Base-by-base conservation (phyloP, 2,113 vertebrate genomes). In the Nasalis larvatus region DNA sequence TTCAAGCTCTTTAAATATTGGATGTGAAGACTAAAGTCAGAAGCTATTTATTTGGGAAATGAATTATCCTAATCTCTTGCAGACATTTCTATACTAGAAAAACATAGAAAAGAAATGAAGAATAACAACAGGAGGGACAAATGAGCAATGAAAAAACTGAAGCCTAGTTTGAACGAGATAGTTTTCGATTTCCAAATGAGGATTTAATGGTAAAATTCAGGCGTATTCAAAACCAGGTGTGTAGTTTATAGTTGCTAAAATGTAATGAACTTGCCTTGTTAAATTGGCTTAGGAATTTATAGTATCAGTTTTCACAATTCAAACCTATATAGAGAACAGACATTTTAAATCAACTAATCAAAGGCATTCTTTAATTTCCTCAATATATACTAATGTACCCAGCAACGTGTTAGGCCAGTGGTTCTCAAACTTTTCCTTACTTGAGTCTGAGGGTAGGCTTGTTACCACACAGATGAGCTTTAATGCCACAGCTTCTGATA, bases 21-120 rank as follows among this genome's bases (percentile, higher is more conserved):
- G 32, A 87, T 95, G n/a, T 95, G 89, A 97, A 98, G 84, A 95
- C 73, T 92, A 96, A 97, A 95, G 82, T 40, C 80, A 89, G 77
- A 96, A 96, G 96, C 74, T 96, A 97, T 97, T 94, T 97, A 97
- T 96, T 97, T 97, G 74, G 83, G 69, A 97, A 98, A 98, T 97
- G 89, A 97, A 89, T 96, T 91, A 94, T 86, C 95, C 94, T 97
- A 96, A 97, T 97, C 91, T 97, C 86, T 86, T 94, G 81, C 37
- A 92, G 80, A 27, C 93, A 95, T 94, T 97, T 97, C 49, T 37
- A 91, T 45, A 81, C 71, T 86, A 66, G 87, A 86, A 91, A 96
- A 97, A 81, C 78, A 25, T 63, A 73, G 42, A 63, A 63, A 83
- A 84, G 40, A 94, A 97, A 93, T 89, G 77, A 94, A 95, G 68